Percentiles rank a stretch among this genome's conserved stretches.
phyloP scores from a whole-genome alignment of 2,888 invertebrate species.

The Clistopyga incitator region DNA sequence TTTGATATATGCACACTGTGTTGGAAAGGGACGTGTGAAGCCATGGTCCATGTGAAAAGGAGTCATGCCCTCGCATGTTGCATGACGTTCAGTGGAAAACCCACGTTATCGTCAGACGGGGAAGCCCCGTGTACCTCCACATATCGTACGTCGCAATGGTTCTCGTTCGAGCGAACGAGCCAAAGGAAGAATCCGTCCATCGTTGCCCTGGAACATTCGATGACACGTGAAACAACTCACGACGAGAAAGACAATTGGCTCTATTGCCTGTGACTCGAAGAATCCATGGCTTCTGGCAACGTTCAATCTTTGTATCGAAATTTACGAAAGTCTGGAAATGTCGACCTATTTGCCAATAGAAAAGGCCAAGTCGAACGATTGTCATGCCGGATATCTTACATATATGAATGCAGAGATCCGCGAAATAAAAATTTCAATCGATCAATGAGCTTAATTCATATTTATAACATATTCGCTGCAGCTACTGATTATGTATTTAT shows the following conservation, averaged over 20 bases:
- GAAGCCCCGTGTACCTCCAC: neutral
- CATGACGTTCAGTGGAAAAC: conserved; percentile 51
- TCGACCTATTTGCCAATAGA: no score
- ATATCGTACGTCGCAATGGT: conserved; percentile 43
- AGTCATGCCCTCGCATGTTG: conserved; percentile 2
- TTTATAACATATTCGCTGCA: no score
- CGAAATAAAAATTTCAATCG: no score
- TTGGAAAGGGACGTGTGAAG: conserved; percentile 8
- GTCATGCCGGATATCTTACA: no score
- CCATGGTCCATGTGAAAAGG: conserved; percentile 12
- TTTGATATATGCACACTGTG: conserved; percentile 3
- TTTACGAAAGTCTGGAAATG: neutral
- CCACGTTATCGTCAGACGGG: conserved; percentile 44
- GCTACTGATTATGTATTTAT: no score
- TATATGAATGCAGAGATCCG: no score
- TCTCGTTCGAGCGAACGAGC: conserved; percentile 16
- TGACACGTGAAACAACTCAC: conserved; percentile 22
- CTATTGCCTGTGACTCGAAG: neutral
- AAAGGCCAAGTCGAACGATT: no score
- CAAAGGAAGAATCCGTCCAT: conserved; percentile 2
- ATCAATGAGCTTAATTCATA: no score
- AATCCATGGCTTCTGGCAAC: neutral
- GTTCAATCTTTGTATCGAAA: neutral
- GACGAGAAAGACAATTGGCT: neutral
- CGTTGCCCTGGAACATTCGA: conserved; percentile 1